phyloP scores from a whole-genome alignment of 2,888 invertebrate genomes.

The Steinernema hermaphroditum region DNA sequence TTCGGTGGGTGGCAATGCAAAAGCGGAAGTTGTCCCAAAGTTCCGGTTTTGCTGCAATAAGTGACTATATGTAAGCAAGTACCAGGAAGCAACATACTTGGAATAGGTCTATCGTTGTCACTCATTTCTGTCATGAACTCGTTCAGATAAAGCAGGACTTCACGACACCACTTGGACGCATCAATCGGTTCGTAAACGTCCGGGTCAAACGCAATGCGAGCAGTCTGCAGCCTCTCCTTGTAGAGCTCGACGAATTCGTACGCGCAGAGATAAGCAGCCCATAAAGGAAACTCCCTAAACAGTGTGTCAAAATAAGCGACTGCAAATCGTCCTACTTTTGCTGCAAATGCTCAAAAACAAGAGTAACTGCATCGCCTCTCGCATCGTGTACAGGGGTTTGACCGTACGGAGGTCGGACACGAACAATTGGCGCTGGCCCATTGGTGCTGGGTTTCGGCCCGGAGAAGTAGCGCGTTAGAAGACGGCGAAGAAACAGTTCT shows the following conservation, averaged over 20 bases:
- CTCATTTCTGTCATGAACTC: constrained; percentile 33
- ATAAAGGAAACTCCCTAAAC: constrained; percentile 42
- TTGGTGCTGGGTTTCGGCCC: background rate
- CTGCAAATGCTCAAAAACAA: constrained; percentile 32
- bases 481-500: background rate
- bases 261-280: constrained; percentile 39
- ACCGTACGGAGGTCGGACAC: background rate
- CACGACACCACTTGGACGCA: constrained; percentile 33
- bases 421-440: background rate
- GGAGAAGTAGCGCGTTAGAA: background rate
- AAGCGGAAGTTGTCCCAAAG: constrained; percentile 33
- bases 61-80: background rate
- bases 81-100: constrained; percentile 32
- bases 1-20: constrained; percentile 35
- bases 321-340: constrained; percentile 30
- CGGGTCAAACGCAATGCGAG: background rate
- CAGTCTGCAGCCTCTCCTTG: constrained; percentile 36
- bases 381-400: constrained; percentile 34
- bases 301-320: background rate
- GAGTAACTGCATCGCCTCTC: constrained; percentile 40
- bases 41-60: constrained; percentile 42
- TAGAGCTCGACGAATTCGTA: constrained; percentile 38
- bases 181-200: constrained; percentile 5
- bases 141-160: constrained; percentile 34
- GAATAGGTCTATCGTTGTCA: constrained; percentile 33